Percentiles rank a stretch among this genome's conserved stretches.
These are phyloP conservation scores for Chaetodon trifascialis DNA, from an alignment of 2,113 vertebrate genomes.

Conservation along the genomic window DNA sequence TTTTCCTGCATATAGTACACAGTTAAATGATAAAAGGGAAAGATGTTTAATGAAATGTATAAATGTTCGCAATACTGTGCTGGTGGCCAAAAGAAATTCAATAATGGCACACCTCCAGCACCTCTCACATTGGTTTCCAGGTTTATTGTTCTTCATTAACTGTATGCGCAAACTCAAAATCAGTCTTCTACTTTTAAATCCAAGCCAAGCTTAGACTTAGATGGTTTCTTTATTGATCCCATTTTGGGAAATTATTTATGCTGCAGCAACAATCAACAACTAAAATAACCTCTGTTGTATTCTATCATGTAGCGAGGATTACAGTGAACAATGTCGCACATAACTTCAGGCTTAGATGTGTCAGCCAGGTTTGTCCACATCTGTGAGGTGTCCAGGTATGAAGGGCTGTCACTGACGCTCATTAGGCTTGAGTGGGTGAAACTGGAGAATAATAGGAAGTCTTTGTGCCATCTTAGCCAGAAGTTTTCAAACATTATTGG, in stretches of 20 bases:
- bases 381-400: not conserved
- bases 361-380: slow-evolving; percentile 1
- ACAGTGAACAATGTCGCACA: not conserved
- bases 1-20: not conserved
- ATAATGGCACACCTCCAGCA: not conserved
- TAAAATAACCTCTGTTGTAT: not conserved
- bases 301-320: not conserved
- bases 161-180: not conserved
- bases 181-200: not conserved
- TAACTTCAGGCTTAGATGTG: not conserved
- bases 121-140: not conserved
- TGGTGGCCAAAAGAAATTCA: not conserved
- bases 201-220: too few relatives aligned
- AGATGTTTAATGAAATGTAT: not conserved
- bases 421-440: not conserved
- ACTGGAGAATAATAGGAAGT: slow-evolving; percentile 16
- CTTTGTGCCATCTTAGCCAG: slow-evolving; percentile 17
- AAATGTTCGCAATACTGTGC: not conserved
- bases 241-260: too few relatives aligned
- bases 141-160: slow-evolving; percentile 9
- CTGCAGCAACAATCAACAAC: not conserved
- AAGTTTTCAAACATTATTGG: slow-evolving; percentile 12
- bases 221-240: too few relatives aligned
- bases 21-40: not conserved
- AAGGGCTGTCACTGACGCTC: slow-evolving; percentile 23